Evolutionary conservation across 2,113 vertebrate species (phyloP).

Genomic region (Chascanopsetta lugubris): DNA sequence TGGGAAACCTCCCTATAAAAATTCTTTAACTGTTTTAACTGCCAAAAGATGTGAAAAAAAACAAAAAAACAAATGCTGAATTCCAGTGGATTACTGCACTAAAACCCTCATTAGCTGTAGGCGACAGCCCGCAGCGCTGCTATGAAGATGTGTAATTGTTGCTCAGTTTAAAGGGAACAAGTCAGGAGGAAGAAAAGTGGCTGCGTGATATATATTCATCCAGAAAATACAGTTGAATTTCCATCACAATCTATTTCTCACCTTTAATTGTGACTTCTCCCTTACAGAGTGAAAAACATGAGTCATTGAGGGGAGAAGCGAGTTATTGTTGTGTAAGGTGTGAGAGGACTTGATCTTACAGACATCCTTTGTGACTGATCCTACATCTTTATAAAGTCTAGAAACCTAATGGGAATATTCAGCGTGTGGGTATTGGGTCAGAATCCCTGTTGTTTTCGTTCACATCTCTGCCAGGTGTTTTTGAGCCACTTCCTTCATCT

Average conservation of each 20-base stretch:
- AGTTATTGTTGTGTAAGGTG: constrained; percentile 12
- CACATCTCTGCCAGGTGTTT: too few species aligned
- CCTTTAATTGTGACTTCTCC: constrained; percentile 20
- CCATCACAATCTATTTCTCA: constrained; percentile 36
- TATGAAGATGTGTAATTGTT: not conserved
- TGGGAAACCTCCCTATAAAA: constrained; percentile 6
- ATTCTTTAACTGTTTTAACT: not conserved
- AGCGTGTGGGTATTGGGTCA: too few species aligned
- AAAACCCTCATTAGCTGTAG: constrained; percentile 20
- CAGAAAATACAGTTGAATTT: not conserved
- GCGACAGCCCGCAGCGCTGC: constrained; percentile 7
- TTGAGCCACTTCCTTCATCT: too few species aligned
- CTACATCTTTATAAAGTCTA: not conserved
- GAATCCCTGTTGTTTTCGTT: too few species aligned
- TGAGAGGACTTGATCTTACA: not conserved
- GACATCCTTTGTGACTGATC: not conserved
- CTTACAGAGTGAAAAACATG: constrained; percentile 30
- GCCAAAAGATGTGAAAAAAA: not conserved
- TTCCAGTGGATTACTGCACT: constrained; percentile 11
- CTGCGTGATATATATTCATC: not conserved
- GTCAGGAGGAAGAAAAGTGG: not conserved
- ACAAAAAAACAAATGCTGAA: not conserved
- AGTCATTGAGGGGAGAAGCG: constrained; percentile 6
- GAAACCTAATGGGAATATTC: too few species aligned
- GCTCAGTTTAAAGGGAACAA: constrained; percentile 1